Evolutionary conservation across 2,113 vertebrate genomes (phyloP).

Genomic region (Mustelus asterias): DNA sequence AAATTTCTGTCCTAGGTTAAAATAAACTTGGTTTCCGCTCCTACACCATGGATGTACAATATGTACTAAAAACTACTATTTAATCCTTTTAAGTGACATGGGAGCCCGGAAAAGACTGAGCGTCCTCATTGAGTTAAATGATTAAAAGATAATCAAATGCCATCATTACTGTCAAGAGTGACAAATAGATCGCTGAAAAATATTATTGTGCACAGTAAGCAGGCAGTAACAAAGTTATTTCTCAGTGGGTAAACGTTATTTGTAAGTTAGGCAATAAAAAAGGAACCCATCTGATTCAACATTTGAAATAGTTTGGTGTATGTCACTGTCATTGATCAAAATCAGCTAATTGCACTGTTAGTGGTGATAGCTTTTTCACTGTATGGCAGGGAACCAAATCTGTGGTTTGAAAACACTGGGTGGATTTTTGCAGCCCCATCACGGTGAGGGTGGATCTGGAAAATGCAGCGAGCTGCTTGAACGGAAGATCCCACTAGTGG

Average conservation of each 20-base stretch:
- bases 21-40: neutral
- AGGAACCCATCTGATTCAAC: neutral
- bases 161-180: neutral
- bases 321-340: neutral
- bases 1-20: neutral
- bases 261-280: neutral
- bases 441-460: too few species aligned
- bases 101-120: neutral
- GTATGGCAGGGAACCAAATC: neutral
- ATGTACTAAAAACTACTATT: neutral
- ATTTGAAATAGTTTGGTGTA: neutral
- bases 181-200: neutral
- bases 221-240: neutral
- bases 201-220: neutral
- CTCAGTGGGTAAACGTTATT: neutral
- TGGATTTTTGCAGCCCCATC: too few species aligned
- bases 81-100: neutral
- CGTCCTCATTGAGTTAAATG: neutral
- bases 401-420: too few species aligned
- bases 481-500: too few species aligned
- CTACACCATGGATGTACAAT: neutral
- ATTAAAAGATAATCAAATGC: neutral
- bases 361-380: neutral
- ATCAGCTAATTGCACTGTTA: neutral
- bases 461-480: too few species aligned